Conservation (phyloP, 1,140 invertebrate genomes). For the Calycopis cecrops region DNA sequence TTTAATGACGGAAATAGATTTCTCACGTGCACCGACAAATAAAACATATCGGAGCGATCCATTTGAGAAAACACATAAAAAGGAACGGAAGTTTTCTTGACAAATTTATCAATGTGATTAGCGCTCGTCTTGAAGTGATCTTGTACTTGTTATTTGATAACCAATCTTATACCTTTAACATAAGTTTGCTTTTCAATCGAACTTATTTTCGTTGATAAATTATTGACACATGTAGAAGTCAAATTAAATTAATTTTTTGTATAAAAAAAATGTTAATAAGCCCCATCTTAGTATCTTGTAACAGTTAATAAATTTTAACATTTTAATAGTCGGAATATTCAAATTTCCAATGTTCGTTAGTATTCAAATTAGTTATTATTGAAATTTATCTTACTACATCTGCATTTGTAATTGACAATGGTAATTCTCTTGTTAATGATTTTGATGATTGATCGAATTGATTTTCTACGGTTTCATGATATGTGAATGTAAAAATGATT, state of each 20-base stretch:
- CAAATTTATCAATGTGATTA: slow-evolving; percentile 10
- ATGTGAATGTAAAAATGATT: too few species aligned
- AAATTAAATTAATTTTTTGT: slow-evolving; percentile 7
- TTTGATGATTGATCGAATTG: too few species aligned
- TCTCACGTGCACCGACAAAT: background rate
- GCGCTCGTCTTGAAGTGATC: background rate
- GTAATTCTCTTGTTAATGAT: too few species aligned
- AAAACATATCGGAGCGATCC: slow-evolving; percentile 2
- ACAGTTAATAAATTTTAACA: slow-evolving; percentile 3
- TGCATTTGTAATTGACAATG: background rate
- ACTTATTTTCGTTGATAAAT: background rate
- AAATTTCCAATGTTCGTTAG: slow-evolving; percentile 1
- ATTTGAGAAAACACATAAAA: background rate
- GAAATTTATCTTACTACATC: slow-evolving; percentile 3
- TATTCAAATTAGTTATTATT: background rate
- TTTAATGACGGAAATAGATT: background rate
- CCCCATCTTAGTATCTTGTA: background rate
- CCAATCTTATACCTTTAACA: background rate
- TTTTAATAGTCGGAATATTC: background rate
- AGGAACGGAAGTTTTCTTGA: slow-evolving; percentile 1
- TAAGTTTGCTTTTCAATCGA: background rate
- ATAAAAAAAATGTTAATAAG: slow-evolving; percentile 2
- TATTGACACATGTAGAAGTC: slow-evolving; percentile 11
- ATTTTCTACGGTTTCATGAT: too few species aligned
- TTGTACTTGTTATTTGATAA: background rate